Conservation (phyloP, 2,888 invertebrate genomes). For the Dicranocentrus wangi region DNA sequence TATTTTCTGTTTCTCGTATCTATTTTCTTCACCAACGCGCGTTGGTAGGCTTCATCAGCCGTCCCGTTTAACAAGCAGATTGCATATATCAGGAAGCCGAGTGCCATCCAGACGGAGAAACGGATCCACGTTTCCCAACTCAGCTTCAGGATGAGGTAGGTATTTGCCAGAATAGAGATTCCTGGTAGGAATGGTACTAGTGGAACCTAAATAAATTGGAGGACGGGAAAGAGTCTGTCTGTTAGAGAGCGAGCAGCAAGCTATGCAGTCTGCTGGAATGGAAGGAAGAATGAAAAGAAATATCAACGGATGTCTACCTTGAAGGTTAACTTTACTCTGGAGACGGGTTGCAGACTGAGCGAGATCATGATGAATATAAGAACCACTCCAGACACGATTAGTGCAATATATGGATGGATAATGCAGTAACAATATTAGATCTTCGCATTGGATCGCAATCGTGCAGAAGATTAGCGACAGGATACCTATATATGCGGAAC, state of each 20-base stretch:
- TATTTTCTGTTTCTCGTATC: constrained; percentile 62
- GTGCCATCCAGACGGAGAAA: constrained; percentile 77
- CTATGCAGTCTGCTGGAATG: not conserved
- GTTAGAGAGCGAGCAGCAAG: too few relatives aligned
- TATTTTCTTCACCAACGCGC: constrained; percentile 30
- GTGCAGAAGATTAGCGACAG: constrained; percentile 62
- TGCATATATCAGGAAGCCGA: constrained; percentile 69
- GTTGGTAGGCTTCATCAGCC: constrained; percentile 65
- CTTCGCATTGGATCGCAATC: constrained; percentile 64
- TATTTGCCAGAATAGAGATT: constrained; percentile 76
- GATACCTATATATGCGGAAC: constrained; percentile 43
- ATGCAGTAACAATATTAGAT: constrained; percentile 43
- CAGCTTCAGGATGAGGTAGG: constrained; percentile 77
- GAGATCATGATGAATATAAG: constrained; percentile 59
- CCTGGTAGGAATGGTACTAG: constrained; percentile 76
- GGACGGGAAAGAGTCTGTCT: too few relatives aligned
- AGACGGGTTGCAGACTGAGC: constrained; percentile 65
- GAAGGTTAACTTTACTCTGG: constrained; percentile 65
- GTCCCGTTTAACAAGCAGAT: constrained; percentile 68
- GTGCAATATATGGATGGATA: constrained; percentile 9
- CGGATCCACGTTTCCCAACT: constrained; percentile 76
- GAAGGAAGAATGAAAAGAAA: not conserved
- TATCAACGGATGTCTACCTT: constrained; percentile 45
- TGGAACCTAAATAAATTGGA: too few relatives aligned
- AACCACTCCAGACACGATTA: constrained; percentile 26